phyloP scores from a whole-genome alignment of 2,797 vertebrate genomes.

The Microctenopoma lineatum region DNA sequence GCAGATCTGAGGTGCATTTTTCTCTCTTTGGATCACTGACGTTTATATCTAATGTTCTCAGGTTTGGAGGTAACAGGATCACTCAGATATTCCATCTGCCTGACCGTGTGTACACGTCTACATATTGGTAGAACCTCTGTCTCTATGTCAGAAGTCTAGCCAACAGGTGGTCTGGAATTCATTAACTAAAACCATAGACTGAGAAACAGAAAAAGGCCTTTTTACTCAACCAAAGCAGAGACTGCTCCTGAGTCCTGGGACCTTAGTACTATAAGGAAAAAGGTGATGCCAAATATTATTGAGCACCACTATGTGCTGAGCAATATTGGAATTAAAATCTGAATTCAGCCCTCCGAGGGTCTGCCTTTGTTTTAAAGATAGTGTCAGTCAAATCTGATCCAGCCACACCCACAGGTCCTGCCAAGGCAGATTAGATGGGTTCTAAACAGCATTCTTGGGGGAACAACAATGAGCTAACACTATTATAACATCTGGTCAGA shows the following conservation, averaged over 20 bases:
- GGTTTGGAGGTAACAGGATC: slow-evolving; percentile 33
- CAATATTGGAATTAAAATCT: neutral
- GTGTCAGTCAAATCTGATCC: neutral
- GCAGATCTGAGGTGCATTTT: neutral
- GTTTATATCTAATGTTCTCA: slow-evolving; percentile 22
- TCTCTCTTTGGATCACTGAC: neutral
- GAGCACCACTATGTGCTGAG: neutral
- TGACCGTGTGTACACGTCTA: slow-evolving; percentile 37
- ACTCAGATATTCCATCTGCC: slow-evolving; percentile 30
- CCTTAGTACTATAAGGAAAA: neutral
- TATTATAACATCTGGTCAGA: neutral
- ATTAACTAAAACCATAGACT: slow-evolving; percentile 23
- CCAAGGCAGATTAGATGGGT: too few relatives aligned
- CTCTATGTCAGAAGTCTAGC: slow-evolving; percentile 43
- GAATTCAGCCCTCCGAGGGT: too few relatives aligned
- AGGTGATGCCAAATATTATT: neutral
- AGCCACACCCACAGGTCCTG: neutral
- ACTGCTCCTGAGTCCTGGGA: neutral
- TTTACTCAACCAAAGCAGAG: neutral
- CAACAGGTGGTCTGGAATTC: slow-evolving; percentile 55
- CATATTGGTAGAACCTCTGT: slow-evolving; percentile 21
- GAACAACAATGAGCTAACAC: neutral
- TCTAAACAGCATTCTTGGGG: neutral
- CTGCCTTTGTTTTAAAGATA: too few relatives aligned
- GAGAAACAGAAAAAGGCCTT: neutral